A percentile compares a stretch with the other conserved stretches of the same genome.
These are phyloP conservation scores for Mactromeris polynyma DNA, from an alignment of 2,888 invertebrate genomes.

Conservation along the genomic window DNA sequence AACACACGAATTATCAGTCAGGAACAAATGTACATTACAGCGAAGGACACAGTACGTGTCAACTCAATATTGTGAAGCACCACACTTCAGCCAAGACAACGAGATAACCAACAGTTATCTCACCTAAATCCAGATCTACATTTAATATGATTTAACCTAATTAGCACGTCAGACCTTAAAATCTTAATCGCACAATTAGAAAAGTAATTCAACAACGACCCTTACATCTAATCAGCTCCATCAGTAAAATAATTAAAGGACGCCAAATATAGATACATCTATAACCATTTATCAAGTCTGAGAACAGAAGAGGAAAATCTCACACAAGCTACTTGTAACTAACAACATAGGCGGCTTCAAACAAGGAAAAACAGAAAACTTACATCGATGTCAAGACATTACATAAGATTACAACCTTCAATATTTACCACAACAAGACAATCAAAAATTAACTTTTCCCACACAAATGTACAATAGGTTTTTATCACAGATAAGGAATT, in stretches of 20 bases:
- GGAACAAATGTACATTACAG: neutral
- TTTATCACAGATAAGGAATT: neutral
- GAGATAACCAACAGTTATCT: neutral
- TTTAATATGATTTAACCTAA: slow-evolving; percentile 10
- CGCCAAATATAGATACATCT: neutral
- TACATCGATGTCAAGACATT: neutral
- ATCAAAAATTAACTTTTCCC: slow-evolving; percentile 16
- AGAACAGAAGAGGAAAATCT: neutral
- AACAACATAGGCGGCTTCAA: neutral
- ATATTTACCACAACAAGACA: neutral
- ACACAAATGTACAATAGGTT: neutral
- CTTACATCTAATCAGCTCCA: neutral
- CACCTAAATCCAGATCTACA: neutral
- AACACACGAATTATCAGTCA: neutral
- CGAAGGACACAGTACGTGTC: neutral
- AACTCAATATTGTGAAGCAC: neutral
- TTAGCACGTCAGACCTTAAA: neutral
- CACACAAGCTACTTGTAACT: neutral
- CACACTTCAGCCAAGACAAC: neutral
- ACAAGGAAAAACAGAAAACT: neutral
- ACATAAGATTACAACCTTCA: neutral
- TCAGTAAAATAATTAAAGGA: neutral
- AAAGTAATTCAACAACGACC: too few species aligned
- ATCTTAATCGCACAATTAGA: too few species aligned
- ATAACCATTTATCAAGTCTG: neutral